phyloP scores from a whole-genome alignment of 2,113 vertebrate species.

The Strigops habroptila region DNA sequence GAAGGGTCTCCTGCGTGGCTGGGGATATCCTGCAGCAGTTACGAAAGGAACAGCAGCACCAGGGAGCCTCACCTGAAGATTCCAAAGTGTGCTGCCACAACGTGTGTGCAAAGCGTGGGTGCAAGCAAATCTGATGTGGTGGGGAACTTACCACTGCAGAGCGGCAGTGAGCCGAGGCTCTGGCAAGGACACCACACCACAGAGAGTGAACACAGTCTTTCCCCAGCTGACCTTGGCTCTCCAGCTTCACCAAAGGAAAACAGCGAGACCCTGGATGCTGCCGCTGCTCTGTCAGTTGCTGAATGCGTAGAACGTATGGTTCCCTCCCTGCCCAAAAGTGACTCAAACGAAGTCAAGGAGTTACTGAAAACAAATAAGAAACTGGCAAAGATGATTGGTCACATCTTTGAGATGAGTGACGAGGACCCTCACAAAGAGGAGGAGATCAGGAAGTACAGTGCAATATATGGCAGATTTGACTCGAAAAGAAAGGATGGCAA shows the following conservation, averaged over 20 bases:
- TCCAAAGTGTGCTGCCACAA: conserved; percentile 81
- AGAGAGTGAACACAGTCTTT: conserved; percentile 90
- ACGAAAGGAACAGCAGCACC: conserved; percentile 72
- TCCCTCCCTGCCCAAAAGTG: conserved; percentile 82
- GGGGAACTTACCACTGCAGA: conserved; percentile 79
- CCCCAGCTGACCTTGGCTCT: conserved; percentile 88
- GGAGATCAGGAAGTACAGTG: conserved; percentile 97
- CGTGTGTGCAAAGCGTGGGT: conserved; percentile 80
- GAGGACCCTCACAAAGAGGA: conserved; percentile 91
- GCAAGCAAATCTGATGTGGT: conserved; percentile 73
- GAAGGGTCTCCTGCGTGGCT: conserved; percentile 86
- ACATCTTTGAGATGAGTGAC: conserved; percentile 94
- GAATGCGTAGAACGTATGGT: conserved; percentile 94
- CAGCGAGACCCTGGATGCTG: conserved; percentile 86
- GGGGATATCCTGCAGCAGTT: conserved; percentile 77
- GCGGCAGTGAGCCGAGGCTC: conserved; percentile 79
- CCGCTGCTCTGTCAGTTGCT: conserved; percentile 87
- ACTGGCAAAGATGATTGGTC: conserved; percentile 95
- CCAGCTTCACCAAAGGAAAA: conserved; percentile 91
- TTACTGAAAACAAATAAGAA: conserved; percentile 95
- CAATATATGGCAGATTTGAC: conserved; percentile 97
- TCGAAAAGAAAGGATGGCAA: conserved; percentile 97
- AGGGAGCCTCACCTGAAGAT: conserved; percentile 85
- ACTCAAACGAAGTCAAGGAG: conserved; percentile 84
- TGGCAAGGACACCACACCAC: conserved; percentile 88